Conservation (phyloP, 2,113 vertebrate species). For the Haemorhous mexicanus region DNA sequence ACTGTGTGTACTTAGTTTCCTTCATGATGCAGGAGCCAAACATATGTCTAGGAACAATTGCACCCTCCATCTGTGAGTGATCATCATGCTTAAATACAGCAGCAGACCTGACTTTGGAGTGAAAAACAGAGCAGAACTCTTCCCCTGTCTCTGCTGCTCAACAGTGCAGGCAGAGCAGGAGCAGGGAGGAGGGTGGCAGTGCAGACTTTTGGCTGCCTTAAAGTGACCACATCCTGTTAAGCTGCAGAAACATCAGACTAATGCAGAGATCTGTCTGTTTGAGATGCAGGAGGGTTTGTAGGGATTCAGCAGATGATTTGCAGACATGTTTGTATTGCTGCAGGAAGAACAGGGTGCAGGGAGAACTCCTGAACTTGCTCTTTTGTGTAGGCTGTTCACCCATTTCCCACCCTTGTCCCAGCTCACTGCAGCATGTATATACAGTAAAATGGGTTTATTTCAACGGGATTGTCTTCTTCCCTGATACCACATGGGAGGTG, state of each 20-base stretch:
- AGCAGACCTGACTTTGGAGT: not conserved
- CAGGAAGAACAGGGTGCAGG: not conserved
- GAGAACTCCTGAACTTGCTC: not conserved
- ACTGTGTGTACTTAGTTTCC: not conserved
- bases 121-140: not conserved
- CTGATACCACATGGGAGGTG: not conserved
- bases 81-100: not conserved
- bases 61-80: constrained; percentile 7
- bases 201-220: constrained; percentile 26
- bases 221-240: constrained; percentile 23
- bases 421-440: not conserved
- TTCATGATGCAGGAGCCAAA: not conserved
- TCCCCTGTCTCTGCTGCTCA: not conserved
- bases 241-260: not conserved
- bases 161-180: not conserved
- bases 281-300: not conserved
- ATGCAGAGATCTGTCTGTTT: not conserved
- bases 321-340: not conserved
- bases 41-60: not conserved
- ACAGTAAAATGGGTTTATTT: not conserved
- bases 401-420: rapidly evolving
- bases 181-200: not conserved
- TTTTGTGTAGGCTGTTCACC: not conserved
- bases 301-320: not conserved
- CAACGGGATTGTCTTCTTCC: not conserved